phyloP scores from a whole-genome alignment of 1,140 invertebrate species.

The Lepidostoma basale region DNA sequence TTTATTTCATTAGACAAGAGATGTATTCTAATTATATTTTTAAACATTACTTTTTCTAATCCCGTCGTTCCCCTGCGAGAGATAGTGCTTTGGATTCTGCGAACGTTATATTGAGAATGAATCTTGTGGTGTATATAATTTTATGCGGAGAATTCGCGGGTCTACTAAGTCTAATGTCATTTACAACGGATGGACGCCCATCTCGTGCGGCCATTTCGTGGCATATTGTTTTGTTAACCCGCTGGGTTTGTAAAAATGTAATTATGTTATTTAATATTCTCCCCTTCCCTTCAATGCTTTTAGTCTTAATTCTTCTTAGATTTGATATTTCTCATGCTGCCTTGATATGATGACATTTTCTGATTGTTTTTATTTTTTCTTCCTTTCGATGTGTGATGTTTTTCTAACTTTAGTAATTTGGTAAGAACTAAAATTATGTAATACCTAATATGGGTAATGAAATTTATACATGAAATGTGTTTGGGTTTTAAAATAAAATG shows the following conservation, averaged over 20 bases:
- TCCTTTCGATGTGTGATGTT: too few relatives aligned
- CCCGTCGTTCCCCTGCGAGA: not conserved
- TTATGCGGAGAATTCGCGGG: not conserved
- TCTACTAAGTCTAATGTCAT: conserved; percentile 2
- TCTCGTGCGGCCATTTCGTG: not conserved
- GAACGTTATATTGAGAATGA: conserved; percentile 9
- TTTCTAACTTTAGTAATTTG: too few relatives aligned
- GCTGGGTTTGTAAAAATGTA: conserved; percentile 10
- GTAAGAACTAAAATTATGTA: too few relatives aligned
- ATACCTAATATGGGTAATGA: too few relatives aligned
- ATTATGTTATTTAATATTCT: conserved; percentile 7
- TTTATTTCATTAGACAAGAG: conserved; percentile 24
- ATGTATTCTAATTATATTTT: conserved; percentile 17
- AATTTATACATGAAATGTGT: too few relatives aligned
- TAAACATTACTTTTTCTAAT: conserved; percentile 4
- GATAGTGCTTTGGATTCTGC: not conserved
- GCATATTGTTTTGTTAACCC: not conserved
- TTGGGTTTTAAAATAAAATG: too few relatives aligned
- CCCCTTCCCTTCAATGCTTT: too few relatives aligned
- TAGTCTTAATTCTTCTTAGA: too few relatives aligned
- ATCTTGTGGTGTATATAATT: not conserved
- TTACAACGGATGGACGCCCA: not conserved
- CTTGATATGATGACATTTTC: too few relatives aligned
- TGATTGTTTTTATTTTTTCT: too few relatives aligned
- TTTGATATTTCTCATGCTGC: too few relatives aligned